Base-by-base conservation (phyloP, 2,797 vertebrate genomes). In the Gallinago nigripennis region DNA sequence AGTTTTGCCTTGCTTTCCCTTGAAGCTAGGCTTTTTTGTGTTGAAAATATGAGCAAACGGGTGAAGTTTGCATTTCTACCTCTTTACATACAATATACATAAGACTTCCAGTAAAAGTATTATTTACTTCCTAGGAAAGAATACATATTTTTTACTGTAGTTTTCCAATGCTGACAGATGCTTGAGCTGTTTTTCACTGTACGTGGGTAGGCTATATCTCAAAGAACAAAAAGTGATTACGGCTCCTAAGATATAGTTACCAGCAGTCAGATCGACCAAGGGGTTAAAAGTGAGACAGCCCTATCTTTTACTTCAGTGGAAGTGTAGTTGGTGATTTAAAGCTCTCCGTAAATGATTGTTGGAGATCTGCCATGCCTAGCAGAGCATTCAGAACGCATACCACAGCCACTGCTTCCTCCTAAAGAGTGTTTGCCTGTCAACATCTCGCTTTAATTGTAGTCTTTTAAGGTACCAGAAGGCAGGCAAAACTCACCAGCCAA, bases 291-390 rank as follows among this genome's bases (percentile, higher is more conserved):
- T 56, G 58, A 91, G 64, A 58, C 70, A 79, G 77, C 92, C 94
- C 94, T 97, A 93, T 95, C 97, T 96, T 87, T 70, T 61, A 66
- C 45, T 87, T 87, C 63, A 41, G 10, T 94, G 94, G 75, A 95
- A 96, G 89, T 82, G 82, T 80, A 94, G 94, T 94, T 97, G 92
- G 95, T 94, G 97, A 96, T 94, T 96, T 97, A 97, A 96, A 94
- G 89, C 64, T 88, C 95, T 95, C 35, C 3, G 98, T 98, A 97
- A 98, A 98, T 98, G 97, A 98, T 98, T 98, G 96, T 81, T 97
- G 95, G 97, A 98, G 90, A 66, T 75, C 77, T 97, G 94, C 96
- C 96, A 94, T 86, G 85, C 82, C 92, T 88, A 96, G 90, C 94
- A 83, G 87, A 92, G 85, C 53, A 6, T 84, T 94, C 92, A 88